Evolutionary conservation across 2,797 vertebrate species (phyloP).

Genomic region (Sebastolobus altivelis): DNA sequence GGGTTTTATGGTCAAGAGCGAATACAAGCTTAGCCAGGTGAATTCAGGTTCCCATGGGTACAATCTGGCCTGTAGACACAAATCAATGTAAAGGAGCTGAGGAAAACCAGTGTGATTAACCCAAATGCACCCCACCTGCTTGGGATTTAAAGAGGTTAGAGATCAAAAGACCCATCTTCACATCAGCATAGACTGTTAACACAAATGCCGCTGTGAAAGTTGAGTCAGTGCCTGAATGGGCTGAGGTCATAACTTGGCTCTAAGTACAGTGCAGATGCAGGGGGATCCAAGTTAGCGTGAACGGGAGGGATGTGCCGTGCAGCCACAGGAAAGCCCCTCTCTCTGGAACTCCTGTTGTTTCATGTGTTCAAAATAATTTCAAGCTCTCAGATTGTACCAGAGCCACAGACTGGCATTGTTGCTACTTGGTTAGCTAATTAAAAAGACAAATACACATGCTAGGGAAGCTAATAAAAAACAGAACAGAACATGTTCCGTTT

Average conservation of each 20-base stretch:
- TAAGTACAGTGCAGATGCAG: neutral
- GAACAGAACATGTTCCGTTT: constrained; percentile 25
- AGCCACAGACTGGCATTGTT: neutral
- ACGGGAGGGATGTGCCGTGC: constrained; percentile 37
- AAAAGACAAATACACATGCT: constrained; percentile 21
- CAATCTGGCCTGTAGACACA: constrained; percentile 9
- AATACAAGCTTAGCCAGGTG: constrained; percentile 30
- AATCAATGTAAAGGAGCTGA: constrained; percentile 24
- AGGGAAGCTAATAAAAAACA: constrained; percentile 13
- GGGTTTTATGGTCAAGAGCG: constrained; percentile 24
- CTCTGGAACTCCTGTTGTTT: constrained; percentile 31
- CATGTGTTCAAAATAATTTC: constrained; percentile 18
- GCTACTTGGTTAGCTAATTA: constrained; percentile 11
- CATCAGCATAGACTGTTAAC: constrained; percentile 27
- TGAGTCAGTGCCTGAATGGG: constrained; percentile 21
- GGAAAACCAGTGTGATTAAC: constrained; percentile 22
- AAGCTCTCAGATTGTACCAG: constrained; percentile 1
- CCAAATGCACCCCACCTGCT: constrained; percentile 36
- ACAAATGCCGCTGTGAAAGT: constrained; percentile 31
- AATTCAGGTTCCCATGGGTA: constrained; percentile 46
- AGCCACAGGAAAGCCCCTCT: constrained; percentile 60
- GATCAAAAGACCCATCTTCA: constrained; percentile 27
- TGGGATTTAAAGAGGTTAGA: constrained; percentile 35
- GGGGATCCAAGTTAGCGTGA: constrained; percentile 34
- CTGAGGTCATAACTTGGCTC: constrained; percentile 72